Evolutionary conservation across 2,113 vertebrate genomes (phyloP).

Genomic region (Tachysurus vachellii): DNA sequence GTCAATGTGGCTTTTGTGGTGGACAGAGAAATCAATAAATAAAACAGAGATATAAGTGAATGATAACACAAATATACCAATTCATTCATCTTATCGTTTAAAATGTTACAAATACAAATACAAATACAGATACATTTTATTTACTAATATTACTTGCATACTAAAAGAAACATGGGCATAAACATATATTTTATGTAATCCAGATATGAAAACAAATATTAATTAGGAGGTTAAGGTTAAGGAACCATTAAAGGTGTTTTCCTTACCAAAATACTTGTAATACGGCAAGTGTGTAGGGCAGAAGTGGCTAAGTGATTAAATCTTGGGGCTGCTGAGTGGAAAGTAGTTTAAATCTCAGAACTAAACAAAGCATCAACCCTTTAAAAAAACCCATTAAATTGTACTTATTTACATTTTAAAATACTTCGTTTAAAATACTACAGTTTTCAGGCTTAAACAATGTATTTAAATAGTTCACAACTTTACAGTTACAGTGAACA

Average conservation of each 20-base stretch:
- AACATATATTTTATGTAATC: neutral
- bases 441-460: neutral
- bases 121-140: neutral
- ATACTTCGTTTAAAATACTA: neutral
- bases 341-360: neutral
- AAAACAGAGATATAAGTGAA: neutral
- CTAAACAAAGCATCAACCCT: neutral
- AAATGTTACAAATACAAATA: neutral
- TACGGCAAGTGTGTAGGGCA: neutral
- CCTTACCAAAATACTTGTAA: neutral
- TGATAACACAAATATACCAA: neutral
- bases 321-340: neutral
- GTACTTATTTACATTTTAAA: neutral
- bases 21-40: neutral
- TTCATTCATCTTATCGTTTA: neutral
- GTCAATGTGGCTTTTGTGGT: neutral
- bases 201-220: neutral
- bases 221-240: neutral
- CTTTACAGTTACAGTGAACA: constrained; percentile 18
- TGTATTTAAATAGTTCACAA: neutral
- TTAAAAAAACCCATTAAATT: neutral
- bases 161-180: neutral
- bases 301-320: neutral
- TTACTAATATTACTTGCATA: neutral
- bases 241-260: neutral